Evolutionary conservation across 1,140 invertebrate species (phyloP).

Genomic region (Bathynomus jamesi): DNA sequence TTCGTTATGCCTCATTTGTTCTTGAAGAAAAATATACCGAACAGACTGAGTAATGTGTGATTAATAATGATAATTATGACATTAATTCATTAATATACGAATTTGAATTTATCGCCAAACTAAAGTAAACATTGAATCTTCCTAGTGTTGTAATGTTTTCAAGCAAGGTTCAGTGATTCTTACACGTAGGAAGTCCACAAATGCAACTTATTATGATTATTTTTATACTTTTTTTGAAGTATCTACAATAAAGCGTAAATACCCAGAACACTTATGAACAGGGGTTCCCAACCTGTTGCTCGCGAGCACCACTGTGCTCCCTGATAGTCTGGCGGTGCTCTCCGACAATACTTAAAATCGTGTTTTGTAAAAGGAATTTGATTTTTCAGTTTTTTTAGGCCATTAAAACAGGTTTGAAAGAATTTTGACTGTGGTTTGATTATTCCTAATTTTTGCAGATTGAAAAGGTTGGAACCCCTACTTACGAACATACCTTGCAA

Average conservation of each 20-base stretch:
- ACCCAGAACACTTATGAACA: no score
- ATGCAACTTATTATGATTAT: no score
- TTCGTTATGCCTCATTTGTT: background rate
- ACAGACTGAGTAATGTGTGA: no score
- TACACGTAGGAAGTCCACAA: no score
- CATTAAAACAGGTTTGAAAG: background rate
- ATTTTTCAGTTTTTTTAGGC: background rate
- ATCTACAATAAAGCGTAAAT: no score
- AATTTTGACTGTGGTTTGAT: background rate
- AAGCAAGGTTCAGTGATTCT: no score
- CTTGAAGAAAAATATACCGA: background rate
- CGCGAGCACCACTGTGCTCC: no score
- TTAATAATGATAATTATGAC: background rate
- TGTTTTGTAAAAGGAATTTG: background rate
- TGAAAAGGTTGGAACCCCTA: background rate
- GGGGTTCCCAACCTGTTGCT: no score
- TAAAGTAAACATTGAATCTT: conserved; percentile 50
- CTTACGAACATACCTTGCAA: conserved; percentile 40
- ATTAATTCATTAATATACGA: background rate
- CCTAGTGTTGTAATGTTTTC: no score
- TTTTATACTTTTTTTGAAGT: no score
- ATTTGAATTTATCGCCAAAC: conserved; percentile 43
- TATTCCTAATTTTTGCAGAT: background rate
- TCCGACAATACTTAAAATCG: background rate
- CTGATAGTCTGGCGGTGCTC: no score